A percentile compares a stretch with the other conserved stretches of the same genome.
These are phyloP conservation scores for Tetramorium alpestre DNA, from an alignment of 1,140 invertebrate genomes.

Conservation along the genomic window DNA sequence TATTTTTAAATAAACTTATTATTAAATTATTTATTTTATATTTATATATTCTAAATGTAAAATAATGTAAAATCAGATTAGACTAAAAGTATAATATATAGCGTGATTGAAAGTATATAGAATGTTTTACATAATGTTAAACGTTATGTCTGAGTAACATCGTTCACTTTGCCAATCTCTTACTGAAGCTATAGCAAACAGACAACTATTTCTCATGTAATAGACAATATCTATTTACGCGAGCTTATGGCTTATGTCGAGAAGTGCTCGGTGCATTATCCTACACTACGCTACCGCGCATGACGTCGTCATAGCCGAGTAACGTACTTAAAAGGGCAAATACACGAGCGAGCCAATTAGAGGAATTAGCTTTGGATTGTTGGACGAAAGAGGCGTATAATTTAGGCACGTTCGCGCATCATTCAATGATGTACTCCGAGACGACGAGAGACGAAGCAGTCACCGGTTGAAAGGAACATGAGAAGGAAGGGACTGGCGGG, in stretches of 20 bases:
- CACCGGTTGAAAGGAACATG: constrained; percentile 34
- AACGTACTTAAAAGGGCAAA: constrained; percentile 49
- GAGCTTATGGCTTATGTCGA: constrained; percentile 1
- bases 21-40: not conserved
- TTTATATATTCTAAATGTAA: not conserved
- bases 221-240: constrained; percentile 48
- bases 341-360: constrained; percentile 68
- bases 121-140: not conserved
- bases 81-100: not conserved
- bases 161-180: not conserved
- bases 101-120: not conserved
- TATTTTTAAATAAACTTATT: not conserved
- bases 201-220: constrained; percentile 18
- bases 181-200: not conserved
- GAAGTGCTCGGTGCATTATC: constrained; percentile 16
- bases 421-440: constrained; percentile 54
- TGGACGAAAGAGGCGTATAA: constrained; percentile 65
- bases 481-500: not conserved
- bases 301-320: constrained; percentile 22
- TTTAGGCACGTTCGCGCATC: constrained; percentile 64
- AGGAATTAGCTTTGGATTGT: constrained; percentile 73
- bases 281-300: constrained; percentile 8
- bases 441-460: constrained; percentile 37
- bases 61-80: not conserved
- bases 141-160: not conserved